Evolutionary conservation across 2,797 vertebrate genomes (phyloP).

Genomic region (Coendou prehensilis): DNA sequence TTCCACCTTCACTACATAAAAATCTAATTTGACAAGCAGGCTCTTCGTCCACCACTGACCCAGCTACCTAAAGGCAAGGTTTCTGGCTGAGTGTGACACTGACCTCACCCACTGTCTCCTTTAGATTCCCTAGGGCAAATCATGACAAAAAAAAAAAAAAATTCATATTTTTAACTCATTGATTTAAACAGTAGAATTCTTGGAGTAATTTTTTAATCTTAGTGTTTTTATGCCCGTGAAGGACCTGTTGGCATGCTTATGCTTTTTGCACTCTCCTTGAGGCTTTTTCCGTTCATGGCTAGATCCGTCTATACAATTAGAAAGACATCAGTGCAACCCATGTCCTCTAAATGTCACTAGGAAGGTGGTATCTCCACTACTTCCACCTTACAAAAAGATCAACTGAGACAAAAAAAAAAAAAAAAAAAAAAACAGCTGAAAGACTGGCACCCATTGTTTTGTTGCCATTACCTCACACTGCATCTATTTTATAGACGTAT

Average conservation of each 20-base stretch:
- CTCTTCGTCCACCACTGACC: background rate
- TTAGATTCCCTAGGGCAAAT: background rate
- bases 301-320: background rate
- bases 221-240: conserved; percentile 5
- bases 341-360: background rate
- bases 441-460: background rate
- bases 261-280: background rate
- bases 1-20: background rate
- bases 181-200: conserved; percentile 26
- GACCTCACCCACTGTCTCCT: background rate
- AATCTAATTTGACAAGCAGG: background rate
- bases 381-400: background rate
- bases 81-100: background rate
- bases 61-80: background rate
- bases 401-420: background rate
- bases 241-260: background rate
- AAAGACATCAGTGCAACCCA: background rate
- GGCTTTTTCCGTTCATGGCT: background rate
- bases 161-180: background rate
- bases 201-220: conserved; percentile 2
- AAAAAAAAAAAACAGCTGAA: background rate
- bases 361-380: background rate
- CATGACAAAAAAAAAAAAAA: background rate
- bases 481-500: background rate
- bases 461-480: background rate